These are phyloP conservation scores for Hypomesus transpacificus DNA, from an alignment of 2,113 vertebrate species.

Conservation along the genomic window DNA sequence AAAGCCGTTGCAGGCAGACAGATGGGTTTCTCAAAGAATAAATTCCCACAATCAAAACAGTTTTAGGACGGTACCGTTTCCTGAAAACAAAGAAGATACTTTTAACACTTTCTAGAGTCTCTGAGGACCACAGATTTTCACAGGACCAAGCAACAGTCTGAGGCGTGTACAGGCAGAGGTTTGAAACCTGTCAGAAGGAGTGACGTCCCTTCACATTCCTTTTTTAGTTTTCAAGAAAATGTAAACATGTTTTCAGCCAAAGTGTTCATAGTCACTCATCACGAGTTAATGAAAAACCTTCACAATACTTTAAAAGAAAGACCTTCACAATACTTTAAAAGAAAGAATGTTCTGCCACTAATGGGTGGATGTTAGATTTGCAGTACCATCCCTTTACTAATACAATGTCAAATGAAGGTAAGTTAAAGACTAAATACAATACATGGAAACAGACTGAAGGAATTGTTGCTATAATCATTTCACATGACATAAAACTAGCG, in stretches of 20 bases:
- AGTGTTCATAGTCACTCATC: conserved; percentile 56
- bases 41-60: no score
- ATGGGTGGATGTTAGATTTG: neutral
- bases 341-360: neutral
- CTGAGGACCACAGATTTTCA: no score
- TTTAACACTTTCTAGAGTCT: no score
- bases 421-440: neutral
- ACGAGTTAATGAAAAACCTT: conserved; percentile 37
- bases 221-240: conserved; percentile 30
- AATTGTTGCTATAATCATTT: no score
- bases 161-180: neutral
- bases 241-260: conserved; percentile 55
- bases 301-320: conserved; percentile 15
- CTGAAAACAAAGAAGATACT: no score
- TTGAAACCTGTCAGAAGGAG: neutral
- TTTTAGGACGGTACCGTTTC: no score
- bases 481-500: no score
- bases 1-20: no score
- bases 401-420: neutral
- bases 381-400: neutral
- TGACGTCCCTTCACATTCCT: neutral
- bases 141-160: no score
- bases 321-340: conserved; percentile 5
- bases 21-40: no score
- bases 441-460: neutral